Base-by-base conservation (phyloP, 2,888 invertebrate species). In the Acanthoscelides obtectus region DNA sequence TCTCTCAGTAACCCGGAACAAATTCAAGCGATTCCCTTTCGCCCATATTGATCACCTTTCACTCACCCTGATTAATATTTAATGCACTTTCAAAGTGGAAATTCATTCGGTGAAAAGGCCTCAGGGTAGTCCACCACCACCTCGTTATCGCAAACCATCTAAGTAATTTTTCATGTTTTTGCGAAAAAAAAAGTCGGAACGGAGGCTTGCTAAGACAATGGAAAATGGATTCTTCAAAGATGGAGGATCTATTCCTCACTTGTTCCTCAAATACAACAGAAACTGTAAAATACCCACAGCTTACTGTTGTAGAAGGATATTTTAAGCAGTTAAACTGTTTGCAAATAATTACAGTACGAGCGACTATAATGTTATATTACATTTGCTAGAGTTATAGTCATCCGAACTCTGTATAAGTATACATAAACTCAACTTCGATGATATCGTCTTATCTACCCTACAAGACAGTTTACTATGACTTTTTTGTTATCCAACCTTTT, bases 51-150 rank as follows among this genome's bases (percentile, higher is more conserved):
- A 73, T 75, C 72, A 75, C 72, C 72, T 70, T 69, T 71, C 74
- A 70, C 73, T 75, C 70, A 71, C 21, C 27, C 69, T 75, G 75
- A 75, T 74, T 73, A 75, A 75, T 75, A 75, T 75, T 75, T 73
- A 74, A 74, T 68, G 69, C 68, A 64, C 70, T 67, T 64, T 66
- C 71, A 68, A 70, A 72, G 67, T 66, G 69, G 72, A 66, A 70
- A 67, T 69, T 75, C 75, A 75, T 75, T 74, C 74, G 70, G 73
- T 75, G 74, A 73, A 75, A 75, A 72, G 75, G 71, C 20, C 64
- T 27, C 8, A 1, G 5, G 5, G 66, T 6, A 66, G 66, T 17
- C 12, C 66, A 22, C 12, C 66, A 22, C 20, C 66, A 12, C 17
- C 20, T 64, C 65, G 65, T 64, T 64, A 64, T 64, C 65, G 65